Base-by-base conservation (phyloP, 2,797 vertebrate species). In the Poecilia wingei region DNA sequence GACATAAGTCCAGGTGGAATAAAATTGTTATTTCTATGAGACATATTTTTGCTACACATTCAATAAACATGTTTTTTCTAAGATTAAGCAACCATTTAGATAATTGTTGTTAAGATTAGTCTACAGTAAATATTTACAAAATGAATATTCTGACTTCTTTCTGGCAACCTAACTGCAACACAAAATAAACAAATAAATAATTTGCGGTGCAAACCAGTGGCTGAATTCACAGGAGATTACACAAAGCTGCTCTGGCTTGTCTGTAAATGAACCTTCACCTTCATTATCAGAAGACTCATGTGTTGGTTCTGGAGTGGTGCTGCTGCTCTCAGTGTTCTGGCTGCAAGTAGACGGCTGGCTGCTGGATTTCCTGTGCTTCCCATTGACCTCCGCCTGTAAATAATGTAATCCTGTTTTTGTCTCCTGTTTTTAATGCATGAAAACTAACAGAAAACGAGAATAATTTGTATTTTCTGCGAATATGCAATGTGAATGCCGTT, bases 281-380 rank as follows among this genome's bases (percentile, higher is more conserved):
- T 98, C 98, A 46, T 97, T 97, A 33, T 99, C 98, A 0, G 98
- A 99, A 75, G 97, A 97, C 87, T 98, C 98, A 0, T 97, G 97
- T 25, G 96, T 96, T 9, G 98, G 98, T 84, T 99, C 98, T 0
- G 98, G 98, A 0, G 98, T 99, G 72, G 97, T 98, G 90, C 97
- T 97, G 88, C 98, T 99, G 95, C 97, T 98, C 91, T 98, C 98
- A 0, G 98, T 99, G 91, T 96, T 97, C 92, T 98, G 98, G 94
- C 98, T 99, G 92, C 97, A 97, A 90, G 96, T 98, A 68, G 98
- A 98, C 0, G 98, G 98, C 90, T 98, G 97, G 80, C 98, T 97
- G n/a, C 98, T 99, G 81, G 95, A 90, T 87, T 99, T 99, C 84
- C 98, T 96, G 86, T 90, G 96, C 84, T 96, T 94, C 74, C 95